Conservation (phyloP, 2,113 vertebrate species). For the Spilogale gracilis region DNA sequence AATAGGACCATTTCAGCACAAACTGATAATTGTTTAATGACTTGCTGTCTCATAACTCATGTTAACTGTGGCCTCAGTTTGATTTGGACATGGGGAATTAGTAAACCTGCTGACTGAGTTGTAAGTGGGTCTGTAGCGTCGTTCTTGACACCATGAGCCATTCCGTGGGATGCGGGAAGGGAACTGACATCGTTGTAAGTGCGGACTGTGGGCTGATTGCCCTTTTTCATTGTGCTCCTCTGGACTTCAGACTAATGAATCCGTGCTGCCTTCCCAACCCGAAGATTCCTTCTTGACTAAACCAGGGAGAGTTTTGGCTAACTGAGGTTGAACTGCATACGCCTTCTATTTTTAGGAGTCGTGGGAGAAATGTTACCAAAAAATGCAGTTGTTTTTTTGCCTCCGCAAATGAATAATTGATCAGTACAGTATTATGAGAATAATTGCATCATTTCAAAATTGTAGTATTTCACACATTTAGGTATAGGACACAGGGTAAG, state of each 20-base stretch:
- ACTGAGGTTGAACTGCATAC: background rate
- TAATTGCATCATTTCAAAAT: background rate
- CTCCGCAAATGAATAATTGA: background rate
- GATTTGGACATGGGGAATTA: background rate
- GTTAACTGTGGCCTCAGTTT: background rate
- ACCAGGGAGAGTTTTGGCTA: background rate
- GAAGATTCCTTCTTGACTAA: background rate
- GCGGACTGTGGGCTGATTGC: background rate
- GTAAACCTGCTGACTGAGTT: background rate
- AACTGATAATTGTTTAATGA: background rate
- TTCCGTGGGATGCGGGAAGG: background rate
- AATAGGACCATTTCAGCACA: background rate
- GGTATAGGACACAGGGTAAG: background rate
- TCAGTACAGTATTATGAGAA: background rate
- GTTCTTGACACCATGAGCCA: background rate
- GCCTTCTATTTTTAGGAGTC: constrained; percentile 16
- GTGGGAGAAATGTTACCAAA: background rate
- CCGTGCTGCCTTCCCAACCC: background rate
- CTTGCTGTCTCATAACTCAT: background rate
- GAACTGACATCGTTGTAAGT: background rate
- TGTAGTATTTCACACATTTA: background rate
- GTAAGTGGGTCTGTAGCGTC: no score
- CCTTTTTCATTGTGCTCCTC: background rate
- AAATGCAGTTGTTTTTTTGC: background rate
- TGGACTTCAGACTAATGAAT: background rate